Evolutionary conservation across 2,113 vertebrate species (phyloP).

Genomic region (Phycodurus eques): DNA sequence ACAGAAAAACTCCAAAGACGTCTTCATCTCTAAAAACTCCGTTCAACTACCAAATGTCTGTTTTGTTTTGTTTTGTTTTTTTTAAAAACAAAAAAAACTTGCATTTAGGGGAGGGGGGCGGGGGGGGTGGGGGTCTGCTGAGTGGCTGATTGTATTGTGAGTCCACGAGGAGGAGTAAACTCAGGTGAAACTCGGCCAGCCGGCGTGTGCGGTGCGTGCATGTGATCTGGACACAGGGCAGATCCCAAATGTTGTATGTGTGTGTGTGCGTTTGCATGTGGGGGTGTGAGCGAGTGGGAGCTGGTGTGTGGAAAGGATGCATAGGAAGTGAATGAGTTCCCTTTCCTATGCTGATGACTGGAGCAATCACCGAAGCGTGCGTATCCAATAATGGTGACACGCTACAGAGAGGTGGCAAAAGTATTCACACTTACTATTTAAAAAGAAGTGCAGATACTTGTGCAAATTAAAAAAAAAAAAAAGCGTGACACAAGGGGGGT

Average conservation of each 20-base stretch:
- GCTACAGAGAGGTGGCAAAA: not conserved
- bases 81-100: not conserved
- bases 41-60: constrained; percentile 20
- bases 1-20: constrained; percentile 78
- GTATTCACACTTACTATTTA: too few species aligned
- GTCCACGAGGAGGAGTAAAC: constrained; percentile 39
- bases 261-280: not conserved
- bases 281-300: not conserved
- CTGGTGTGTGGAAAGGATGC: constrained; percentile 65
- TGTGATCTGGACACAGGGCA: constrained; percentile 29
- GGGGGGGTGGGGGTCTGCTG: constrained; percentile 8
- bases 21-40: constrained; percentile 83
- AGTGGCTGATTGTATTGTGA: constrained; percentile 23
- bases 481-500: too few species aligned
- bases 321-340: constrained; percentile 77
- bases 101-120: not conserved
- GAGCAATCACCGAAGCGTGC: constrained; percentile 22
- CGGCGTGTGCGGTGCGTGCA: constrained; percentile 26
- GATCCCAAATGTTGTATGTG: constrained; percentile 30
- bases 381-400: constrained; percentile 40
- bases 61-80: not conserved
- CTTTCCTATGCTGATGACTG: constrained; percentile 77
- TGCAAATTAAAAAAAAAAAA: too few species aligned
- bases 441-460: not conserved
- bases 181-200: constrained; percentile 64